A percentile compares a stretch with the other conserved stretches of the same genome.
Conservation (phyloP, 1,140 invertebrate genomes). For the Bradynema listronoti region DNA sequence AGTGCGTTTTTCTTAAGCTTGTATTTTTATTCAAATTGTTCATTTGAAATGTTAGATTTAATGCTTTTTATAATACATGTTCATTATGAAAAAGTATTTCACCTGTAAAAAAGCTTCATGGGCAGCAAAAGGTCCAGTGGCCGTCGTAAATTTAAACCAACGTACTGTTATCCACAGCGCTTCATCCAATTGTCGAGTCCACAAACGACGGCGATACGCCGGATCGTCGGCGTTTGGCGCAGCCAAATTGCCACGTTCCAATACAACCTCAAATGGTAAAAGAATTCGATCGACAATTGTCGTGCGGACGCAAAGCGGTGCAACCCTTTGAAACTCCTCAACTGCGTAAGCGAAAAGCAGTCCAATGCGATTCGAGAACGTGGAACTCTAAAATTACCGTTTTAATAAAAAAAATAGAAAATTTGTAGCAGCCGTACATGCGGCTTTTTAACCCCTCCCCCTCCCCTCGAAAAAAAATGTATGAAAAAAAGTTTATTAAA, state of each 20-base stretch:
- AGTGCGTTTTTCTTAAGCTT: no score
- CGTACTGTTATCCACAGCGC: slow-evolving; percentile 9
- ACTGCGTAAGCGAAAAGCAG: slow-evolving; percentile 1
- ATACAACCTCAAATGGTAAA: slow-evolving; percentile 21
- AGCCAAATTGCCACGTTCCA: slow-evolving; percentile 8
- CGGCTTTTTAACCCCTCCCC: no score
- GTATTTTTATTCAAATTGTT: no score
- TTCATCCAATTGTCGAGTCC: slow-evolving; percentile 12
- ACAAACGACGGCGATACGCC: not conserved
- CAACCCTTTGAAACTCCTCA: slow-evolving; percentile 9
- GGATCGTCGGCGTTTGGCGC: not conserved
- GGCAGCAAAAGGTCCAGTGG: not conserved
- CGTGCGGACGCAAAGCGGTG: slow-evolving; percentile 16
- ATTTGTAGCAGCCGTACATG: no score
- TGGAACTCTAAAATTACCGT: no score
- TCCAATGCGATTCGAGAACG: no score
- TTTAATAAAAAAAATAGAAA: no score
- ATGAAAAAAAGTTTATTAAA: no score
- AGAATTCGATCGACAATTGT: slow-evolving; percentile 9
- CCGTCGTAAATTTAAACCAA: slow-evolving; percentile 18
- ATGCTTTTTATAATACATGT: no score
- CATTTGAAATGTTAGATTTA: not conserved
- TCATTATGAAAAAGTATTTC: no score
- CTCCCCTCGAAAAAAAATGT: no score
- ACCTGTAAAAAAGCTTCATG: no score